These are phyloP conservation scores for Diadromus collaris DNA, from an alignment of 2,888 invertebrate species.

Conservation along the genomic window DNA sequence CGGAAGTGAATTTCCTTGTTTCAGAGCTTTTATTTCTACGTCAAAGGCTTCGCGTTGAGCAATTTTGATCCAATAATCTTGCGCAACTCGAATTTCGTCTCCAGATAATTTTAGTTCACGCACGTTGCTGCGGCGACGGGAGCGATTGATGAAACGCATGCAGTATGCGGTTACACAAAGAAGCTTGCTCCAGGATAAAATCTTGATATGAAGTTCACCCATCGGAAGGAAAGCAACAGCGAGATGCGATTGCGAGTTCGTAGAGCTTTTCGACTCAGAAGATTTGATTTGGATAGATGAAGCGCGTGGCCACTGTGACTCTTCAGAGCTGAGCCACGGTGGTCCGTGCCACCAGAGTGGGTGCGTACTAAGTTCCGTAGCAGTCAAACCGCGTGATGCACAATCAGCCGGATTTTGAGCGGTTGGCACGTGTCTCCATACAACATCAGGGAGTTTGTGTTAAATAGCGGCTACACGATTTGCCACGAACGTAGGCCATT, in stretches of 20 bases:
- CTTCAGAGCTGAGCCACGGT: background rate
- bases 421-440: slow-evolving; percentile 59
- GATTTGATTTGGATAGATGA: background rate
- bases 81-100: background rate
- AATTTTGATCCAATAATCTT: background rate
- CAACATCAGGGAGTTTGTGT: slow-evolving; percentile 3
- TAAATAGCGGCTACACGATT: slow-evolving; percentile 54
- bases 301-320: background rate
- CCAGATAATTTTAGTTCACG: background rate
- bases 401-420: slow-evolving; percentile 64
- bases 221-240: background rate
- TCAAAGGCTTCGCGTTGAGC: background rate
- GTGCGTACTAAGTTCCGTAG: slow-evolving; percentile 40
- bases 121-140: background rate
- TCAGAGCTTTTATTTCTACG: background rate
- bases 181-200: slow-evolving; percentile 22
- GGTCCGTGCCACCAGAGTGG: slow-evolving; percentile 66
- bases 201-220: background rate
- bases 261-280: too few species aligned
- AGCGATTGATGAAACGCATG: background rate
- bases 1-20: background rate
- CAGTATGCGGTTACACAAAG: slow-evolving; percentile 29
- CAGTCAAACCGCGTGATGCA: slow-evolving; percentile 61
- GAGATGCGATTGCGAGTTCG: background rate
- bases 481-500: slow-evolving; percentile 52